Conservation (phyloP, 2,888 invertebrate species). For the Fissipunctia ypsillon region DNA sequence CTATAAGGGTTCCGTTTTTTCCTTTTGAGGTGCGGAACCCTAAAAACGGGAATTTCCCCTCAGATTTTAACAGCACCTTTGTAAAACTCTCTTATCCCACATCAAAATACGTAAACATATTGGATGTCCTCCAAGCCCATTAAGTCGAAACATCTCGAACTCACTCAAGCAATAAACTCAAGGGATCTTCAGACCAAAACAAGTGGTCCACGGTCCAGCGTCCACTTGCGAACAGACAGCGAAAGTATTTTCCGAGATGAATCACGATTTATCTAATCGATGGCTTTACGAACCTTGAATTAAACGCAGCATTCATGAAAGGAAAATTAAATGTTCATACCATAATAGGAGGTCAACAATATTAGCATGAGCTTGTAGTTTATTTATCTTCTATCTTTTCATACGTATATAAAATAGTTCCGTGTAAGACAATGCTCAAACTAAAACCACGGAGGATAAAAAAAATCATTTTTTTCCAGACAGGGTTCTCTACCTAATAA, state of each 20-base stretch:
- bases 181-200: constrained; percentile 5
- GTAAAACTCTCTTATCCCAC: neutral
- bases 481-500: neutral
- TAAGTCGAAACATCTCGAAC: constrained; percentile 38
- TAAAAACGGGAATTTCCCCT: neutral
- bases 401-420: constrained; percentile 7
- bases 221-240: constrained; percentile 48
- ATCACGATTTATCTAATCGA: constrained; percentile 35
- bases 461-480: neutral
- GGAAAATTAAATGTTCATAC: constrained; percentile 43
- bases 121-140: constrained; percentile 11
- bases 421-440: neutral
- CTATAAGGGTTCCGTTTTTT: no score
- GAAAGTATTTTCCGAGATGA: constrained; percentile 69
- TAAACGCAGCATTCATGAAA: constrained; percentile 36
- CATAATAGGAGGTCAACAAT: constrained; percentile 42
- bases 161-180: constrained; percentile 49
- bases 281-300: constrained; percentile 43
- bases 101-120: constrained; percentile 11
- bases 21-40: no score
- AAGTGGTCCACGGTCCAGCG: constrained; percentile 27
- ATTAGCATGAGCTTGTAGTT: constrained; percentile 25
- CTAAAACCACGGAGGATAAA: neutral
- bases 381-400: constrained; percentile 18
- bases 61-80: neutral